Evolutionary conservation across 2,797 vertebrate species (phyloP).

Genomic region (Oreochromis mossambicus): DNA sequence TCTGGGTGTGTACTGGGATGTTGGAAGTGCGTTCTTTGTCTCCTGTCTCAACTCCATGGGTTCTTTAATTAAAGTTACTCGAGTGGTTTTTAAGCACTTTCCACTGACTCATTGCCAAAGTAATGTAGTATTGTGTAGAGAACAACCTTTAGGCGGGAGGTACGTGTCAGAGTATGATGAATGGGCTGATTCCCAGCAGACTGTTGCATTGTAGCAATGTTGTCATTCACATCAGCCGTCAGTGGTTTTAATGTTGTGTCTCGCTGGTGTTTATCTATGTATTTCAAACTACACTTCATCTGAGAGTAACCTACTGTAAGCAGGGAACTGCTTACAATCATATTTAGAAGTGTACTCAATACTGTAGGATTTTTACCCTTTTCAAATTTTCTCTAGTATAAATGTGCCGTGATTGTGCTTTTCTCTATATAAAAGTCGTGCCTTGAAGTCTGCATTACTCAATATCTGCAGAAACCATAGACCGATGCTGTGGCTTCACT

Average conservation of each 20-base stretch:
- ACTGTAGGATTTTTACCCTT: constrained; percentile 2
- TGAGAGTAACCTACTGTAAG: constrained; percentile 3
- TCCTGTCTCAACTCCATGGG: not conserved
- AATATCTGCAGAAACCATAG: not conserved
- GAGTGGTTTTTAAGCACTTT: not conserved
- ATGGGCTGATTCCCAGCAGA: not conserved
- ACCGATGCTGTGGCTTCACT: not conserved
- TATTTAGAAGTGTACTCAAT: constrained; percentile 24
- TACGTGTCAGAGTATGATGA: not conserved
- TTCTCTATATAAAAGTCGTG: not conserved
- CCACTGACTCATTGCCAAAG: not conserved
- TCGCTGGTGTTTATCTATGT: not conserved
- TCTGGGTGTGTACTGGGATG: not conserved
- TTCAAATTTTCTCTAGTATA: not conserved
- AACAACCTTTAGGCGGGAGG: not conserved
- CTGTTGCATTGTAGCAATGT: not conserved
- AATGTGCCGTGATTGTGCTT: not conserved
- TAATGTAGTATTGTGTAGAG: not conserved
- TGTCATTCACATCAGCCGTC: not conserved
- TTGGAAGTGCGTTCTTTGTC: not conserved
- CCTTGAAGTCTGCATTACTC: not conserved
- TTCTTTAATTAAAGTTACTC: not conserved
- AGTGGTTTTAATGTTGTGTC: not conserved
- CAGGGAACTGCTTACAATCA: constrained; percentile 49
- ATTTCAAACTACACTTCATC: not conserved